phyloP scores from a whole-genome alignment of 2,113 vertebrate genomes.

The Gymnocephalus cernua region DNA sequence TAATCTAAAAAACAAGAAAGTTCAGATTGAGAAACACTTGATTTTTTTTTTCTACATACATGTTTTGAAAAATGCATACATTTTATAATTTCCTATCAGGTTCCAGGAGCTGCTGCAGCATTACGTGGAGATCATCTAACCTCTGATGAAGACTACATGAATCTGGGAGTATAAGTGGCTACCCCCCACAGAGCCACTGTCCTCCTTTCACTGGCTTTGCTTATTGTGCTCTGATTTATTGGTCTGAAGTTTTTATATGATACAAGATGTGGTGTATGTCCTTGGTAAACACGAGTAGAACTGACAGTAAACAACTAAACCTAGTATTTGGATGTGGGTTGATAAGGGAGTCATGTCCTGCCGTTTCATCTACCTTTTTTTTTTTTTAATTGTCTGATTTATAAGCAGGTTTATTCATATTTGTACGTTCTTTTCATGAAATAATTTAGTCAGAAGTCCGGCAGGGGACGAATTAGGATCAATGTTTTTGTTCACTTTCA shows the following conservation, averaged over 20 bases:
- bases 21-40: not conserved
- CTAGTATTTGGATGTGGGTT: not conserved
- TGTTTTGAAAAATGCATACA: not conserved
- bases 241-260: conserved; percentile 16
- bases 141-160: conserved; percentile 37
- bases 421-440: not conserved
- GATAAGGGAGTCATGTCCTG: not conserved
- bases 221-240: conserved; percentile 33
- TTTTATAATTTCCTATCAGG: conserved; percentile 22
- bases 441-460: conserved; percentile 3
- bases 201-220: conserved; percentile 6
- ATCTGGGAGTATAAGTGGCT: conserved; percentile 30
- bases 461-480: not conserved
- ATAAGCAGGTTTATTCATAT: conserved; percentile 5
- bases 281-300: conserved; percentile 2
- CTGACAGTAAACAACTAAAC: not conserved
- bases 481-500: conserved; percentile 24
- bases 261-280: conserved; percentile 19
- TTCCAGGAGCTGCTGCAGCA: conserved; percentile 54
- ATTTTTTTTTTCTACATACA: not conserved
- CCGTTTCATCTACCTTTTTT: conserved; percentile 6
- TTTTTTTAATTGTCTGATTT: conserved; percentile 26
- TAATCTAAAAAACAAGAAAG: not conserved
- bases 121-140: conserved; percentile 24
- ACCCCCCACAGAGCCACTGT: conserved; percentile 8